phyloP scores from a whole-genome alignment of 2,113 vertebrate species.

The Tragelaphus scriptus region DNA sequence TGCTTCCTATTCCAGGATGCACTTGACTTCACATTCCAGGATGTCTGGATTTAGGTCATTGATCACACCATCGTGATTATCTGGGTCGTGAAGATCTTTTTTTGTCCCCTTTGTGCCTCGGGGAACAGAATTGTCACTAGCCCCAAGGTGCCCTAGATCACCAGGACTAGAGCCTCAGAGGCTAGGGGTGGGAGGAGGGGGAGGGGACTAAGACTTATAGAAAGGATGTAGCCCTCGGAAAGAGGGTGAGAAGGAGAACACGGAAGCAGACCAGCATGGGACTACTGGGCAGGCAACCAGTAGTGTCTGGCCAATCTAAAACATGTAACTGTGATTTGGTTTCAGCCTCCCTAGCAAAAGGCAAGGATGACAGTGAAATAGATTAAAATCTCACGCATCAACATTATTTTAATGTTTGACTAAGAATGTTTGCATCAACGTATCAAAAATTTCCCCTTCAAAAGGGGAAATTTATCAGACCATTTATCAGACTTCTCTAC shows the following conservation, averaged over 20 bases:
- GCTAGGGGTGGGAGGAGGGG: neutral
- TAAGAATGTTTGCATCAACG: neutral
- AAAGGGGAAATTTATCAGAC: neutral
- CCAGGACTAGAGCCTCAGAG: neutral
- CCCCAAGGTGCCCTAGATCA: neutral
- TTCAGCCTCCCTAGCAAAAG: neutral
- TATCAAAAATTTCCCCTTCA: neutral
- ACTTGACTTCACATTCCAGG: neutral
- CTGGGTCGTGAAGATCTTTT: neutral
- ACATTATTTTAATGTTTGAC: neutral
- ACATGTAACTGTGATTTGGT: neutral
- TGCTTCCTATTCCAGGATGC: neutral
- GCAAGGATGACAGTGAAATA: neutral
- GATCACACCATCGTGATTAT: fast-evolving
- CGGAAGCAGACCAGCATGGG: neutral
- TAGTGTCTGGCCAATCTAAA: neutral
- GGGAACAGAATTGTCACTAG: neutral
- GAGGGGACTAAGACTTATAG: neutral
- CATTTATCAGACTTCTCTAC: neutral
- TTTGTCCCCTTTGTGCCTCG: neutral
- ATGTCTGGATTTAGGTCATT: neutral
- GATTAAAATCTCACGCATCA: neutral
- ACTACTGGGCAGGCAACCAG: neutral
- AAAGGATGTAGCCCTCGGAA: neutral
- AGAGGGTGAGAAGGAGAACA: neutral